phyloP scores from a whole-genome alignment of 2,797 vertebrate species.

The Coilia nasus region DNA sequence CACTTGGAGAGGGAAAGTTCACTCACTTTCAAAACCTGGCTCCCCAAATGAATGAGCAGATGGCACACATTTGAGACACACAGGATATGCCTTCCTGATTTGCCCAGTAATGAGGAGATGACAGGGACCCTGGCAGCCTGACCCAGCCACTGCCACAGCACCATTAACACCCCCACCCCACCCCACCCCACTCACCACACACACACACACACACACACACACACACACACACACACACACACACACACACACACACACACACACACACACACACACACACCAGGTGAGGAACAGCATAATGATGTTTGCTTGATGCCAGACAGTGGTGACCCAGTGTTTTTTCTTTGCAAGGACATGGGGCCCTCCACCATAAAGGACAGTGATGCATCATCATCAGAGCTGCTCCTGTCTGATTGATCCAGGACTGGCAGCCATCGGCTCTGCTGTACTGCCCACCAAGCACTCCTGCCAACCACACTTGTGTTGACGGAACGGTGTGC shows the following conservation, averaged over 20 bases:
- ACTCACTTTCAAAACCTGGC: background rate
- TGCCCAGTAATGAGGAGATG: background rate
- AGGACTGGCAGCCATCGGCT: background rate
- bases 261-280: no score
- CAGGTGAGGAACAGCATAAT: background rate
- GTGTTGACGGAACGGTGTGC: background rate
- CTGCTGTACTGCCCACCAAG: background rate
- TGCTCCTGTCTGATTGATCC: background rate
- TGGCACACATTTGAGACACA: background rate
- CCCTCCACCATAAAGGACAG: background rate
- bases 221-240: no score
- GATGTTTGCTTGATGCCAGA: background rate
- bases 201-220: no score
- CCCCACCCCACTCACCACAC: background rate
- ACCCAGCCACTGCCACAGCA: background rate
- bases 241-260: no score
- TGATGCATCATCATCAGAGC: background rate
- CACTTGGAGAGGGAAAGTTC: background rate
- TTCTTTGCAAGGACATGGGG: background rate
- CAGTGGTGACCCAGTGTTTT: background rate
- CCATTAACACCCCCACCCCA: background rate
- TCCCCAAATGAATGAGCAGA: background rate
- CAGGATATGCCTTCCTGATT: constrained; percentile 3
- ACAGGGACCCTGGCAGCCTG: background rate
- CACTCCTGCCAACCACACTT: background rate